Evolutionary conservation across 2,113 vertebrate species (phyloP), one percentile per base, ranked within the genome.

Genomic region (Nannobrachium achirus): DNA sequence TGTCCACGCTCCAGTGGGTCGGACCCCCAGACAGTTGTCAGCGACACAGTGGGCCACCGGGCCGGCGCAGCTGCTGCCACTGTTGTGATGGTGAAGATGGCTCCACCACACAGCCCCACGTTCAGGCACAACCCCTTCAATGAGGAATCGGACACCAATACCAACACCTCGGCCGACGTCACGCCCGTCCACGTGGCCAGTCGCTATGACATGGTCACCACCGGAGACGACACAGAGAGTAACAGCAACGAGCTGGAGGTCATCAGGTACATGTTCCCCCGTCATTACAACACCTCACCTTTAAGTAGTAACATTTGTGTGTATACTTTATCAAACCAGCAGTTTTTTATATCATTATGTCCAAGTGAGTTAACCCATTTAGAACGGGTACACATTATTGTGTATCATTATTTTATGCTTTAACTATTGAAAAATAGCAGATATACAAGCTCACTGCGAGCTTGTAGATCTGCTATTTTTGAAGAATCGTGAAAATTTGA

Each of bases 81-180:
- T 49, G 0, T 20, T 14, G 15, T 85, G 16, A 78, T 67, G 67
- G 65, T 69, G 56, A 88, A 71, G 60, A 73, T 18, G 0, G 73
- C 61, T 0, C 19, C 83, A 0, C 42, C 80, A 0, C 93, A 85
- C 87, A 98, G 95, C 81, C 96, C 97, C 3, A 93, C 92, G 0
- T 94, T 89, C 76, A 95, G 95, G 64, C 87, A 96, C 90, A 98
- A 97, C 89, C 96, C 96, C 65, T 98, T 99, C 90, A 97, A 95
- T 0, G 92, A 95, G 75, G 94, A 96, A 66, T 89, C 89, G 0
- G 94, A 96, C 1, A 89, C 44, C 0, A 88, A 25, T 4, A 25
- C 80, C 46, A 89, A 89, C 78, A 95, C 96, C 57, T 97, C 96
- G 0, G 68, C 93, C 0, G 94, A 98, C 1, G 92, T 93, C 78